These are phyloP conservation scores for Paedocypris micromegethes DNA, from an alignment of 2,797 vertebrate species.

Conservation along the genomic window DNA sequence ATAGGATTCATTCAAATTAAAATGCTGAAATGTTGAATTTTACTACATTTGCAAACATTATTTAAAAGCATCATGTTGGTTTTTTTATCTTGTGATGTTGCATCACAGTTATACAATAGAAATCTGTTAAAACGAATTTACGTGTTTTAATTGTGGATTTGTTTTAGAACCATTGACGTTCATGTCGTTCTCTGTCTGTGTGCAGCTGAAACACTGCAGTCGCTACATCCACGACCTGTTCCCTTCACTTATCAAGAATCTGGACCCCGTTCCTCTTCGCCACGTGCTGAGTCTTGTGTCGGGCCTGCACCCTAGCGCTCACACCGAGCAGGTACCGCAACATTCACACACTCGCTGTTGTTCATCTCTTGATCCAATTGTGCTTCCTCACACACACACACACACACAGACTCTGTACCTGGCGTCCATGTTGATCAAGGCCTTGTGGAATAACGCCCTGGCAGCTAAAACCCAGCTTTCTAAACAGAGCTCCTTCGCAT, in stretches of 20 bases:
- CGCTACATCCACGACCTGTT: slow-evolving; percentile 98
- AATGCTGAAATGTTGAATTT: too few species aligned
- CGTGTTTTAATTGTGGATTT: too few species aligned
- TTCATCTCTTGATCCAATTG: too few species aligned
- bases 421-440: slow-evolving; percentile 98
- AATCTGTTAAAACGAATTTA: too few species aligned
- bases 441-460: slow-evolving; percentile 96
- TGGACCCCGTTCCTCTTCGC: slow-evolving; percentile 95
- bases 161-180: not conserved
- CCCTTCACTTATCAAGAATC: slow-evolving; percentile 95
- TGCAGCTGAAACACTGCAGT: slow-evolving; percentile 94
- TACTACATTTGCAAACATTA: too few species aligned
- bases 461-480: slow-evolving; percentile 96
- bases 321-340: slow-evolving; percentile 89
- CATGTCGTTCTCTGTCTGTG: not conserved
- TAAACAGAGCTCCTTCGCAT: slow-evolving; percentile 98
- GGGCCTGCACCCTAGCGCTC: slow-evolving; percentile 89
- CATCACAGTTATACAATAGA: too few species aligned
- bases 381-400: slow-evolving; percentile 53
- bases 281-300: slow-evolving; percentile 97
- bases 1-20: too few species aligned
- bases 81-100: too few species aligned
- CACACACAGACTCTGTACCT: slow-evolving; percentile 84
- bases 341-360: too few species aligned
- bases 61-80: too few species aligned